A percentile compares a stretch with the other conserved stretches of the same genome.
Evolutionary conservation across 2,797 vertebrate genomes (phyloP).

Genomic region (Sebastes iracundus): DNA sequence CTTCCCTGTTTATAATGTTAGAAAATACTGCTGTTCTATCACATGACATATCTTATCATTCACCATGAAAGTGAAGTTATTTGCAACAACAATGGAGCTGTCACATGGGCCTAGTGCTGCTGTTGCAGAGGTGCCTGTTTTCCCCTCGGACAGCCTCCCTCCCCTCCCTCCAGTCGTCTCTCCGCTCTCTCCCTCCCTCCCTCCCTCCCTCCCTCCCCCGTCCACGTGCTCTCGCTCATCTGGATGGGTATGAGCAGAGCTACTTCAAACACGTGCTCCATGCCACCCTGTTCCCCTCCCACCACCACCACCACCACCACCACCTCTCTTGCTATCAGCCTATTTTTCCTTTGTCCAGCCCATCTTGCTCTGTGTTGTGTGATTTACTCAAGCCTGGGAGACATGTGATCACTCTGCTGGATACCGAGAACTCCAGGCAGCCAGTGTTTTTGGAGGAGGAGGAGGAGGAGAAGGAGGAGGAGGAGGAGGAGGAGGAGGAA

Average conservation of each 20-base stretch:
- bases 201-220: background rate
- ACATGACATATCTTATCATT: slow-evolving; percentile 32
- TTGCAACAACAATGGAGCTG: slow-evolving; percentile 37
- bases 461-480: slow-evolving; percentile 48
- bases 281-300: slow-evolving; percentile 43
- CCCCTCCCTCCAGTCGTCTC: slow-evolving; percentile 19
- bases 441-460: slow-evolving; percentile 62
- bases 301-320: slow-evolving; percentile 9
- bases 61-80: slow-evolving; percentile 28
- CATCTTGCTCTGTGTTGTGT: slow-evolving; percentile 56
- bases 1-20: background rate
- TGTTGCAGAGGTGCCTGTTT: slow-evolving; percentile 66
- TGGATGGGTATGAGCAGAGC: slow-evolving; percentile 65
- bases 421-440: slow-evolving; percentile 72
- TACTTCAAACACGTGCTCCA: slow-evolving; percentile 73
- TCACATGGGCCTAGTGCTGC: slow-evolving; percentile 52
- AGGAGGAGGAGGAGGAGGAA: slow-evolving; percentile 42
- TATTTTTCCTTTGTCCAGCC: slow-evolving; percentile 62
- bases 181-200: background rate
- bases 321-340: slow-evolving; percentile 51
- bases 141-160: slow-evolving; percentile 34
- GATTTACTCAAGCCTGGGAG: slow-evolving; percentile 66
- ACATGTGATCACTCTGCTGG: slow-evolving; percentile 79
- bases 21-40: background rate
- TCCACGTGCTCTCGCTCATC: slow-evolving; percentile 72